Evolutionary conservation across 1,140 invertebrate genomes (phyloP).

Genomic region (Drosophila mauritiana): DNA sequence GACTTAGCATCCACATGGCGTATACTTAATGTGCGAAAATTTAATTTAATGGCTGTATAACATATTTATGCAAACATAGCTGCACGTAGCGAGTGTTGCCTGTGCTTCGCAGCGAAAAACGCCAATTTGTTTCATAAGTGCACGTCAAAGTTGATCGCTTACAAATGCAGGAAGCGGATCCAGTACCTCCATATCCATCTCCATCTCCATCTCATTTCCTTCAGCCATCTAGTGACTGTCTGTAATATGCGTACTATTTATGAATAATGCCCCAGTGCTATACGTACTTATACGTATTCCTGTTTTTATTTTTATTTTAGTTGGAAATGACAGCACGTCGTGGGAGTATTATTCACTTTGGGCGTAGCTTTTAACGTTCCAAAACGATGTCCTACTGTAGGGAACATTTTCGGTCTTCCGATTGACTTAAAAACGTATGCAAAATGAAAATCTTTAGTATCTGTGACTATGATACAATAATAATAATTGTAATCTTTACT

Average conservation of each 20-base stretch:
- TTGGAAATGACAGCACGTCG: slow-evolving; percentile 77
- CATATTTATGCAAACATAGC: slow-evolving; percentile 63
- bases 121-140: slow-evolving; percentile 71
- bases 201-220: slow-evolving; percentile 26
- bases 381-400: slow-evolving; percentile 46
- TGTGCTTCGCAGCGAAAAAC: slow-evolving; percentile 25
- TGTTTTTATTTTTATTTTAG: slow-evolving; percentile 74
- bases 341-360: slow-evolving; percentile 75
- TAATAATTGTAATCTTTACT: too few species aligned
- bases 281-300: slow-evolving; percentile 6
- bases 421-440: neutral
- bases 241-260: slow-evolving; percentile 61
- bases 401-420: neutral
- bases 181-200: slow-evolving; percentile 15
- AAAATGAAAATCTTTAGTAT: neutral
- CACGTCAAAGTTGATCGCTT: slow-evolving; percentile 74
- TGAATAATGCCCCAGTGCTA: slow-evolving; percentile 63
- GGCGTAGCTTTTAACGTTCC: slow-evolving; percentile 56
- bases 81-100: slow-evolving; percentile 49
- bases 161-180: slow-evolving; percentile 57
- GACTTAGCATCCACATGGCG: slow-evolving; percentile 18
- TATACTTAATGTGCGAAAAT: slow-evolving; percentile 64
- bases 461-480: neutral
- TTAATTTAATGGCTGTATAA: slow-evolving; percentile 59
- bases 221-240: slow-evolving; percentile 14